Conservation (phyloP, 37 sponge, comb jelly and placozoan species). For the Amphimedon queenslandica region DNA sequence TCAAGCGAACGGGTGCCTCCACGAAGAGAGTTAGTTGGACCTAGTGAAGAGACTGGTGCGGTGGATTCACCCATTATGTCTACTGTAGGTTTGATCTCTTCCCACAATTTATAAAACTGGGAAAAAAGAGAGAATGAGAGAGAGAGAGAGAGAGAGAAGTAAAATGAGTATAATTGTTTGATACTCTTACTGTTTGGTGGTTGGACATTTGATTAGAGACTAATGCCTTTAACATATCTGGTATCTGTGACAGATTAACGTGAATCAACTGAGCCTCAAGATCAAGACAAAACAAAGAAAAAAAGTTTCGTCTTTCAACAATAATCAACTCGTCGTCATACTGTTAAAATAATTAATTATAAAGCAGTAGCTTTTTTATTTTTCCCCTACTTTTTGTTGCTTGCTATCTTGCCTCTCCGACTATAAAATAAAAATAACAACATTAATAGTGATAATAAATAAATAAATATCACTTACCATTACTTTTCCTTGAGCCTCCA, state of each 20-base stretch:
- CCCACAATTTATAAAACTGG: slow-evolving; percentile 33
- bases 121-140: slow-evolving; percentile 12
- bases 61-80: slow-evolving; percentile 19
- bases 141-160: slow-evolving; percentile 9
- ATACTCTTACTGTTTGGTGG: slow-evolving; percentile 43
- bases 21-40: not conserved
- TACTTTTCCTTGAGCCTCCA: slow-evolving; percentile 38
- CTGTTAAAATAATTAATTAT: slow-evolving; percentile 9
- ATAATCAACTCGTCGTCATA: slow-evolving; percentile 57
- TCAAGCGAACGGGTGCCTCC: too few relatives aligned
- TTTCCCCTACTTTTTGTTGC: too few relatives aligned
- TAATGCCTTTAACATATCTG: slow-evolving; percentile 44
- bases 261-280: slow-evolving; percentile 82
- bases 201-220: slow-evolving; percentile 44
- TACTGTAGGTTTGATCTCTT: slow-evolving; percentile 30
- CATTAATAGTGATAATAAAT: too few relatives aligned
- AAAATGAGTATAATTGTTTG: not conserved
- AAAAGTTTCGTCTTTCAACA: slow-evolving; percentile 68
- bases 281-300: slow-evolving; percentile 73
- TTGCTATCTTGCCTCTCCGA: too few relatives aligned
- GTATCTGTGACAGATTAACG: slow-evolving; percentile 59
- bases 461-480: too few relatives aligned
- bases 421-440: too few relatives aligned
- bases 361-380: too few relatives aligned
- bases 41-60: not conserved